Conservation (phyloP, 2,797 vertebrate genomes). For the Vultur gryphus region DNA sequence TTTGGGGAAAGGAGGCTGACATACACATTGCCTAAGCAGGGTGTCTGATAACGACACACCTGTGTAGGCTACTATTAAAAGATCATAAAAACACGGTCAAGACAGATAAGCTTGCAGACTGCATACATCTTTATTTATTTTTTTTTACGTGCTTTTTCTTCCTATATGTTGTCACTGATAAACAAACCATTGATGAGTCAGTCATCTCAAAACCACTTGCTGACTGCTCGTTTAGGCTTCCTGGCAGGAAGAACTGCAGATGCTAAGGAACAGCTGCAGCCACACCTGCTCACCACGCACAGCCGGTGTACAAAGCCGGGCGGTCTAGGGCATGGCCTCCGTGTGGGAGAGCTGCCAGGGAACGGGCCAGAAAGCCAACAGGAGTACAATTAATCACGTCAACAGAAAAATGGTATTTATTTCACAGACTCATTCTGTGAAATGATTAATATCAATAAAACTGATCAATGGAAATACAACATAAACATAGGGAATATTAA, state of each 20-base stretch:
- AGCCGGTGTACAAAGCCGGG: neutral
- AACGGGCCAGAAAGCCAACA: neutral
- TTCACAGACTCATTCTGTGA: neutral
- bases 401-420: neutral
- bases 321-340: accelerated
- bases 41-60: neutral
- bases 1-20: neutral
- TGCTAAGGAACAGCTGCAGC: neutral
- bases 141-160: neutral
- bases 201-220: neutral
- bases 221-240: neutral
- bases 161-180: neutral
- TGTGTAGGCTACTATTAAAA: neutral
- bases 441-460: neutral
- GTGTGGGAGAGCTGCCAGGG: neutral
- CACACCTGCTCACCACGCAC: neutral
- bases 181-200: neutral
- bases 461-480: neutral
- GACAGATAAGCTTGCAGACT: neutral
- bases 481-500: neutral
- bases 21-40: neutral
- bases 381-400: neutral
- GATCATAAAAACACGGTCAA: neutral
- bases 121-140: neutral
- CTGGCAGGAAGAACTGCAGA: neutral